phyloP scores from a whole-genome alignment of 2,888 invertebrate species.

The Heteropelma amictum region DNA sequence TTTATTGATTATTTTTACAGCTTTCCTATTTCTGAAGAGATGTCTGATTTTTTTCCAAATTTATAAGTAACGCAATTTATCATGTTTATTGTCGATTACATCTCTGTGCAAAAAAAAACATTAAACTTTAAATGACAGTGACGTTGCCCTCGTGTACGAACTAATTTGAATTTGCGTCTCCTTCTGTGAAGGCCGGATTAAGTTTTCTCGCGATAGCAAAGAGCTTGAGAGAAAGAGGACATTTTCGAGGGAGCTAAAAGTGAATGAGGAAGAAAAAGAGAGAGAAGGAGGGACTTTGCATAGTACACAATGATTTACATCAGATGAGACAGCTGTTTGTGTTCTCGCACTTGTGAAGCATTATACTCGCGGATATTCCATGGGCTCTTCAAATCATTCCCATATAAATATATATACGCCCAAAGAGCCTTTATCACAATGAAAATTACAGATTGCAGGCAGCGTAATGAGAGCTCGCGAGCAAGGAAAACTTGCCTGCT shows the following conservation, averaged over 20 bases:
- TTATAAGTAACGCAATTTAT: slow-evolving; percentile 9
- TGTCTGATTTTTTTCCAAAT: no score
- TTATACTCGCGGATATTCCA: slow-evolving; percentile 27
- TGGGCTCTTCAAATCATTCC: slow-evolving; percentile 29
- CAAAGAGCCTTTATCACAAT: slow-evolving; percentile 34
- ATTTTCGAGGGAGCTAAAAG: slow-evolving; percentile 27
- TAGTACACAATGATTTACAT: slow-evolving; percentile 67
- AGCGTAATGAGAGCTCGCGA: slow-evolving; percentile 5
- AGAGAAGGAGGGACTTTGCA: slow-evolving; percentile 58
- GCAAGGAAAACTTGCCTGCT: neutral
- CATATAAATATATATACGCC: slow-evolving; percentile 6
- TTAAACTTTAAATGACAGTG: slow-evolving; percentile 31
- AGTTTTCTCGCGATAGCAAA: slow-evolving; percentile 34
- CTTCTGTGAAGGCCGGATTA: slow-evolving; percentile 52
- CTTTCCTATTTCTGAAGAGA: neutral
- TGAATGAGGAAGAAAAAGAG: slow-evolving; percentile 13
- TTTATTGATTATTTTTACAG: neutral
- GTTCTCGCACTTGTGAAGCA: slow-evolving; percentile 59
- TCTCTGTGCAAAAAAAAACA: neutral
- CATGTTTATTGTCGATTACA: neutral
- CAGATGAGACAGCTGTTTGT: slow-evolving; percentile 64
- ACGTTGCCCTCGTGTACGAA: slow-evolving; percentile 35
- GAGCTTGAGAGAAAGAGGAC: slow-evolving; percentile 25
- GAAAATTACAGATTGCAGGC: slow-evolving; percentile 44
- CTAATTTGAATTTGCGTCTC: slow-evolving; percentile 51